Percentiles rank a stretch among this genome's conserved stretches.
Conservation (phyloP, 2,888 invertebrate species). For the Syrphus vitripennis region DNA sequence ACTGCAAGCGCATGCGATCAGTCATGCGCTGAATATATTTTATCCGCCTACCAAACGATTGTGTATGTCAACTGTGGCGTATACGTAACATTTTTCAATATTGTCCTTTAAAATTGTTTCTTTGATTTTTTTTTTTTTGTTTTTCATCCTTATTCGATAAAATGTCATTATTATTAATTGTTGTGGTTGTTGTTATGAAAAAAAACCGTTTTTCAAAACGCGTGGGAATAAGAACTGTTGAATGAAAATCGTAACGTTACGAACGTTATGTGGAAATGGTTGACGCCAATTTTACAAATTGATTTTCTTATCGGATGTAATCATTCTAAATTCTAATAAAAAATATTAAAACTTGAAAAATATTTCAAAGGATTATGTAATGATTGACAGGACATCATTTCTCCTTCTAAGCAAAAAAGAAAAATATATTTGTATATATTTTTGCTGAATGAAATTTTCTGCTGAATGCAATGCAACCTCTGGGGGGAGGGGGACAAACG, state of each 20-base stretch:
- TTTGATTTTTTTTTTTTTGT: neutral
- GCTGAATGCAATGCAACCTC: conserved; percentile 55
- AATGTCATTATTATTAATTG: neutral
- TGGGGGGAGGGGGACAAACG: neutral
- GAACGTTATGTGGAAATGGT: too few relatives aligned
- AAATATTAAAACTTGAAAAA: too few relatives aligned
- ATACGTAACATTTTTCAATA: conserved; percentile 58
- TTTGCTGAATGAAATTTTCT: conserved; percentile 57
- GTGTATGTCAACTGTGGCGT: conserved; percentile 55
- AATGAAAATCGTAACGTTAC: conserved; percentile 2
- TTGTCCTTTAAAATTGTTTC: conserved; percentile 50
- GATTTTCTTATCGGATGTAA: neutral
- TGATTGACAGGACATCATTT: neutral
- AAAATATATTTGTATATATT: neutral
- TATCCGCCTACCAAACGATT: conserved; percentile 64
- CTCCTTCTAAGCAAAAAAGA: conserved; percentile 22
- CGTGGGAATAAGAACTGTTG: neutral
- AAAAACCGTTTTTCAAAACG: neutral
- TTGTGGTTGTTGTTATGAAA: neutral
- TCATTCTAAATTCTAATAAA: neutral
- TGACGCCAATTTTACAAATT: too few relatives aligned
- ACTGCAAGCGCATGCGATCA: conserved; percentile 71
- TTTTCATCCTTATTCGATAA: conserved; percentile 2
- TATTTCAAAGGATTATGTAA: conserved; percentile 34
- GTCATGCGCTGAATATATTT: conserved; percentile 70